Evolutionary conservation across 1,140 invertebrate species (phyloP).

Genomic region (Halotydeus destructor): DNA sequence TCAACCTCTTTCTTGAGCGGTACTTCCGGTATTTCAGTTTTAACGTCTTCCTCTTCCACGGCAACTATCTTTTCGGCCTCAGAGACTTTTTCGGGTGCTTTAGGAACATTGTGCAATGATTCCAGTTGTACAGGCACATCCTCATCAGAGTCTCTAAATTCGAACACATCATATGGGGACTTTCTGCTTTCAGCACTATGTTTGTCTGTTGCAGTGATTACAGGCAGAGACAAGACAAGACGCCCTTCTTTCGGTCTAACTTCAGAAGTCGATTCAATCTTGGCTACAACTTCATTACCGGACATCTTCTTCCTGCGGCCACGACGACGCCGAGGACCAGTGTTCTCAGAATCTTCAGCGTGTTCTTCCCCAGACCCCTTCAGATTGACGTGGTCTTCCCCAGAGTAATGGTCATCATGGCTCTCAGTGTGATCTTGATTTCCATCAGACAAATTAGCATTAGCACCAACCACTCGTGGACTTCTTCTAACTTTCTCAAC

Average conservation of each 20-base stretch:
- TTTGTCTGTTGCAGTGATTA: not conserved
- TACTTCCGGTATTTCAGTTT: too few species aligned
- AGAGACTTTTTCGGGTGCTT: not conserved
- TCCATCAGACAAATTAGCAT: too few species aligned
- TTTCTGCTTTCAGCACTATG: slow-evolving; percentile 1
- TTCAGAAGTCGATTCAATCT: not conserved
- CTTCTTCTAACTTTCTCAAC: too few species aligned
- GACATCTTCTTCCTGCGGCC: slow-evolving; percentile 17
- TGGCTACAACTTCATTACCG: slow-evolving; percentile 3
- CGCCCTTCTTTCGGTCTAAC: slow-evolving; percentile 2
- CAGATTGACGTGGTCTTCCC: too few species aligned
- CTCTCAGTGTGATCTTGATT: too few species aligned
- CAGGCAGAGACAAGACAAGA: not conserved
- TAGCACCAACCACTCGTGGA: too few species aligned
- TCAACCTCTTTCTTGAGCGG: too few species aligned
- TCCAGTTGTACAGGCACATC: slow-evolving; percentile 10
- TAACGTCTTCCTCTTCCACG: too few species aligned
- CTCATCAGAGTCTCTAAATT: slow-evolving; percentile 19
- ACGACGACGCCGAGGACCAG: slow-evolving; percentile 13
- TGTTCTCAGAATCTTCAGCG: slow-evolving; percentile 3
- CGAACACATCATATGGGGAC: slow-evolving; percentile 18
- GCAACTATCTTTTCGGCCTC: too few species aligned
- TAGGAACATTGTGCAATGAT: not conserved
- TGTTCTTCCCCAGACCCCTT: slow-evolving; percentile 3
- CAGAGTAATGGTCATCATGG: too few species aligned